Evolutionary conservation across 2,113 vertebrate species (phyloP), one percentile per base, ranked within the genome.

Genomic region (Myotis davidii): DNA sequence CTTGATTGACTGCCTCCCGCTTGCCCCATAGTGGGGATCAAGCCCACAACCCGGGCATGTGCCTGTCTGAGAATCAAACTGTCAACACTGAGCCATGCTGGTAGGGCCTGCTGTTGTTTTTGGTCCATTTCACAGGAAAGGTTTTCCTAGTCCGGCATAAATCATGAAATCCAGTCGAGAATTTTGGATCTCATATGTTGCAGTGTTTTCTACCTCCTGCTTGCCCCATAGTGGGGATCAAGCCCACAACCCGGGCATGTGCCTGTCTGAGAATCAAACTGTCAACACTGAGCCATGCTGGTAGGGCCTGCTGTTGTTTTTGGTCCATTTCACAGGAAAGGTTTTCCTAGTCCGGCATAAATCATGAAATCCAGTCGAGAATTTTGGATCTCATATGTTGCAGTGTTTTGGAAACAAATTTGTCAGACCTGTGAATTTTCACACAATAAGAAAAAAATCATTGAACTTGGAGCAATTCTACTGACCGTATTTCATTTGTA

Each of bases 401-500:
- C 11, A 74, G 14, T 25, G 11, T 89, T 82, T 42, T 6, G 1
- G 13, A 9, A 83, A 94, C 25, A 84, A 64, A 74, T 83, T 87
- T 8, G 6, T 10, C 29, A 90, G 9, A 84, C 78, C 70, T 87
- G 37, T 90, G 18, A 90, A 87, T 79, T 77, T 32, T 92, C 50
- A 89, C 14, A 86, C 13, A 70, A 48, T 50, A 42, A 39, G 9
- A 96, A 86, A 96, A 83, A 32, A 64, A 83, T 87, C 11, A 84
- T 50, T 73, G 54, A 42, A 78, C 73, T 50, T 89, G 12, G 42
- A 87, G 3, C 13, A 42, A 32, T 74, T 87, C 37, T 93, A 2
- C 18, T 89, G 82, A 88, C 5, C 17, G 87, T 5, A 64, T 52
- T 83, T 85, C 37, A 82, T 27, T 86, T 48, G 18, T 64, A 32